Evolutionary conservation across 2,113 vertebrate genomes (phyloP).

Genomic region (Oreochromis spilurus): DNA sequence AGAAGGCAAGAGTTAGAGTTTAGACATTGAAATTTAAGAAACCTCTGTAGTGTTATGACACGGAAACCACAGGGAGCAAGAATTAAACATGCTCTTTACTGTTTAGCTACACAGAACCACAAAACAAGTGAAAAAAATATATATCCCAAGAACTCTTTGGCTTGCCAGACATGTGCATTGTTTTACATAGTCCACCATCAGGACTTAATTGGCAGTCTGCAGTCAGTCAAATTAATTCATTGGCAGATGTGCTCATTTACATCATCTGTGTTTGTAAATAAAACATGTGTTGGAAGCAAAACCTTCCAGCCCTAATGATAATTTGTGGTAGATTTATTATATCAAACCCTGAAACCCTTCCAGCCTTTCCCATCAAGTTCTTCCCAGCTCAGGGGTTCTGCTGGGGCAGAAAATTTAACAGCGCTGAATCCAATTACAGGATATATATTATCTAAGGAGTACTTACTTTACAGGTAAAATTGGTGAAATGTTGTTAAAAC

Average conservation of each 20-base stretch:
- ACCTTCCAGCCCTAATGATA: not conserved
- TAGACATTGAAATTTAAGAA: not conserved
- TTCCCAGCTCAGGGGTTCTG: not conserved
- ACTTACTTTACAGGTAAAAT: not conserved
- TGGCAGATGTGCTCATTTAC: not conserved
- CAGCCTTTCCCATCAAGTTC: not conserved
- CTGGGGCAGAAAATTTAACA: not conserved
- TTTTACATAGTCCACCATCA: not conserved
- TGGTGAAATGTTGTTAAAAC: not conserved
- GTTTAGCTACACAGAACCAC: not conserved
- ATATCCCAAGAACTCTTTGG: not conserved
- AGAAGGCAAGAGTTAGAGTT: not conserved
- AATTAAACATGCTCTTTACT: not conserved
- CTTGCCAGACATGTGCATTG: not conserved
- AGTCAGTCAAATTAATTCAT: not conserved
- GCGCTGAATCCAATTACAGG: not conserved
- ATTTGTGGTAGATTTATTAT: not conserved
- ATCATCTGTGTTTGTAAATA: not conserved
- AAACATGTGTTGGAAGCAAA: not conserved
- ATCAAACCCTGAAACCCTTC: not conserved
- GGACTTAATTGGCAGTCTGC: not conserved
- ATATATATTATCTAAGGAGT: not conserved
- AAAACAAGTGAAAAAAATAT: not conserved
- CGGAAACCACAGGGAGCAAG: not conserved
- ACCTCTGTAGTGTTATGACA: not conserved